phyloP scores from a whole-genome alignment of 2,113 vertebrate genomes.

The Australoheros scitulus region DNA sequence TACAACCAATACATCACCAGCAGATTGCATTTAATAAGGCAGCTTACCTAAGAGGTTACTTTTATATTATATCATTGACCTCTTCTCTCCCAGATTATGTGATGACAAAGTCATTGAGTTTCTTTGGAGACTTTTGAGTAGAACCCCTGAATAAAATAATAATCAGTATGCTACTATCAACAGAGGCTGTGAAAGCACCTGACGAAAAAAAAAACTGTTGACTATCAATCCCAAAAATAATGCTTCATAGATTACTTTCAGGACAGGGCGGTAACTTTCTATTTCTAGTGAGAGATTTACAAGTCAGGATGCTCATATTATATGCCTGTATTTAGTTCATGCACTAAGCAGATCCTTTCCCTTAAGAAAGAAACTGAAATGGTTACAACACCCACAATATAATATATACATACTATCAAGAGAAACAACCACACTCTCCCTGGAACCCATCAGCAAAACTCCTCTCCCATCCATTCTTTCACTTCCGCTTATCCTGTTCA shows the following conservation, averaged over 20 bases:
- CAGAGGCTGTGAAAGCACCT: not conserved
- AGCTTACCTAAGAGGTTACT: not conserved
- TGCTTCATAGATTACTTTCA: not conserved
- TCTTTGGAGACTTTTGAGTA: slow-evolving; percentile 26
- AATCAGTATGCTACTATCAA: slow-evolving; percentile 18
- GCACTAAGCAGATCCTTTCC: not conserved
- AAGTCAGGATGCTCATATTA: not conserved
- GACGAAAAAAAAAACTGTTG: not conserved
- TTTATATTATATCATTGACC: not conserved
- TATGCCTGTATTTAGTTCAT: not conserved
- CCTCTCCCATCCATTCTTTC: slow-evolving; percentile 14
- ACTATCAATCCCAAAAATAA: not conserved
- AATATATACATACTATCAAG: not conserved
- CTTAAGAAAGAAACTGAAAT: no score
- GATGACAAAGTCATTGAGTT: slow-evolving; percentile 12
- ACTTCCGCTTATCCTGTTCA: no score
- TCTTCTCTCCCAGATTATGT: not conserved
- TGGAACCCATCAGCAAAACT: slow-evolving; percentile 1
- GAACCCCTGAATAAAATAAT: not conserved
- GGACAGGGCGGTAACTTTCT: not conserved
- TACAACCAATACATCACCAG: not conserved
- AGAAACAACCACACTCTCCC: slow-evolving; percentile 32
- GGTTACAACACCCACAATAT: no score
- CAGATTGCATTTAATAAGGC: not conserved
- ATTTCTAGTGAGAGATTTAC: not conserved